Percentiles rank a stretch among this genome's conserved stretches.
Evolutionary conservation across 2,888 invertebrate species (phyloP).

Genomic region (Drosophila peninsularis): DNA sequence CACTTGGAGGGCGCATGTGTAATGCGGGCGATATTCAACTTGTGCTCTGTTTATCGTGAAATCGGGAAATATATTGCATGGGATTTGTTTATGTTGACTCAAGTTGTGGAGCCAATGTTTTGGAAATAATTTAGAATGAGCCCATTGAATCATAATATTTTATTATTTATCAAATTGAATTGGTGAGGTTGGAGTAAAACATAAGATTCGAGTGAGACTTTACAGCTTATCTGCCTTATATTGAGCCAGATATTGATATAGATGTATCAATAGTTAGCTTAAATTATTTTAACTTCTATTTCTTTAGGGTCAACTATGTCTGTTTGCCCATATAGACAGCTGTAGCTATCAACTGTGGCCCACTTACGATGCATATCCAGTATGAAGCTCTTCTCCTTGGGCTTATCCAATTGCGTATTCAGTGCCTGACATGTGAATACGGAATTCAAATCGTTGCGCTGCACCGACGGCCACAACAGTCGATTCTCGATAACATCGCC

Average conservation of each 20-base stretch:
- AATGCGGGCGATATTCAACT: slow-evolving; percentile 1
- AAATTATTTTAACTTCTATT: not conserved
- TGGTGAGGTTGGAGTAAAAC: not conserved
- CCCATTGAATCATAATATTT: not conserved
- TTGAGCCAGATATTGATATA: not conserved
- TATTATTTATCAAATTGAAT: not conserved
- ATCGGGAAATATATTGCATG: slow-evolving; percentile 11
- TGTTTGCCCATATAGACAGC: not conserved
- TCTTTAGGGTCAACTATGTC: slow-evolving; percentile 10
- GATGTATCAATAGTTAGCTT: not conserved
- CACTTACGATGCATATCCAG: slow-evolving; percentile 93
- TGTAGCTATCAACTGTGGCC: not conserved
- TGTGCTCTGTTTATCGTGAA: slow-evolving; percentile 5
- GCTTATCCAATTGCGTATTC: slow-evolving; percentile 93
- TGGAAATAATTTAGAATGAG: not conserved
- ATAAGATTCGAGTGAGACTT: not conserved
- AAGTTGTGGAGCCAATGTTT: not conserved
- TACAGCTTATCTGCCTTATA: no score
- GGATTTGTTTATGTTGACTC: slow-evolving; percentile 17
- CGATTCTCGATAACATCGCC: slow-evolving; percentile 95
- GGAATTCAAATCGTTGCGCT: slow-evolving; percentile 92
- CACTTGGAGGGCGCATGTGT: slow-evolving; percentile 14
- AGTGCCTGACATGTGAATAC: slow-evolving; percentile 95
- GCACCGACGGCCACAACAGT: slow-evolving; percentile 90
- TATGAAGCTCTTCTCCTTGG: slow-evolving; percentile 90